Evolutionary conservation across 2,888 invertebrate species (phyloP).

Genomic region (Melangyna quadrimaculata): DNA sequence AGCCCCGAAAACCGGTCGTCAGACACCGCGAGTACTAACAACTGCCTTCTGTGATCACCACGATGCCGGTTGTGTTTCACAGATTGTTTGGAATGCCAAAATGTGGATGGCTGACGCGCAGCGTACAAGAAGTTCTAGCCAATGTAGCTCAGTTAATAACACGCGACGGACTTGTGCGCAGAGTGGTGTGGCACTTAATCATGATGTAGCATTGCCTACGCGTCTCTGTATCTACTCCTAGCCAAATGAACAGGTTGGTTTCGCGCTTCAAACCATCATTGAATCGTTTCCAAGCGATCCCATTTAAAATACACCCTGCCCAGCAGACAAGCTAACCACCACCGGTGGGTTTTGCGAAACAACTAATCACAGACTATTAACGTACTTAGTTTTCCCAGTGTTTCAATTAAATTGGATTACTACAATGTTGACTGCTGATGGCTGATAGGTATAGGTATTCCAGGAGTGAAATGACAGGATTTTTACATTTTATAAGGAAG

Average conservation of each 20-base stretch:
- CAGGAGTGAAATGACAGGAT: constrained; percentile 44
- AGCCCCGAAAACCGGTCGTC: constrained; percentile 5
- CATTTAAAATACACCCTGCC: constrained; percentile 49
- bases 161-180: constrained; percentile 39
- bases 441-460: too few relatives aligned
- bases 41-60: background rate
- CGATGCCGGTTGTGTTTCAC: constrained; percentile 31
- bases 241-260: constrained; percentile 30
- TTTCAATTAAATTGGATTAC: constrained; percentile 65
- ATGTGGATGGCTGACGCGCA: background rate
- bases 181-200: constrained; percentile 55
- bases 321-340: background rate
- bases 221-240: background rate
- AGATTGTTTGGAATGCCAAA: constrained; percentile 13
- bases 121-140: constrained; percentile 33
- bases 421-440: constrained; percentile 41
- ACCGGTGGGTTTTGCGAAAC: background rate
- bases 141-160: constrained; percentile 56
- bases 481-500: constrained; percentile 62
- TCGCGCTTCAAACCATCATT: background rate
- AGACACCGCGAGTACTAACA: background rate
- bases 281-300: constrained; percentile 14
- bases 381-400: constrained; percentile 60
- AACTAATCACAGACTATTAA: constrained; percentile 56
- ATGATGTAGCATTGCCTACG: constrained; percentile 57